Evolutionary conservation across 23 tunicate species (phyloP), one percentile per base, ranked within the genome.

Genomic region (Clavelina lepadiformis): DNA sequence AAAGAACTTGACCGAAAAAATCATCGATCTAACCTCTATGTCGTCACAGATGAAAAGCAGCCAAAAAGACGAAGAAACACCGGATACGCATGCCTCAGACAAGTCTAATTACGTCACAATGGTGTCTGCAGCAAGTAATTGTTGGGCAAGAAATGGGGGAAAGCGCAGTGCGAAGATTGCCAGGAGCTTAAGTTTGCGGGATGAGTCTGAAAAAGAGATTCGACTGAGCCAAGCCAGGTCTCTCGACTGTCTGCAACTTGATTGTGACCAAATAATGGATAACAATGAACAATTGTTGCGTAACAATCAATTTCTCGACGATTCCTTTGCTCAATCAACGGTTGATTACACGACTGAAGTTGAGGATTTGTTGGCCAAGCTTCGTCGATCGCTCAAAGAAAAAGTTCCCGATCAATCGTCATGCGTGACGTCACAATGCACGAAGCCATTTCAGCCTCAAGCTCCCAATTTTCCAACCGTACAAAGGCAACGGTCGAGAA

Each of bases 51-150:
- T 11, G 11, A 41, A 8, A 11, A 8, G 11, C 15, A 8, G 49
- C 15, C 49, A 11, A 8, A 11, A 11, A 41, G 15, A 41, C 13
- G 13, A 41, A 41, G 15, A 11, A 11, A 41, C 49, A 11, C 29
- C 72, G 3, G 47, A 7, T 35, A 26, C 28, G 3, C n/a, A 23
- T 31, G 11, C 7, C 7, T 26, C 75, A 59, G 31, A 20, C 3
- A 75, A 78, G 24, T 67, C 75, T 3, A 63, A 78, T 23, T 78
- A 78, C 54, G 84, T 78, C 61, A 78, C 57, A n/a, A n/a, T n/a
- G n/a, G n/a, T n/a, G n/a, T n/a, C n/a, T n/a, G n/a, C n/a, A n/a
- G n/a, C n/a, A n/a, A n/a, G n/a, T n/a, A n/a, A n/a, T n/a, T n/a
- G n/a, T n/a, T n/a, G n/a, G n/a, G n/a, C n/a, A n/a, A n/a, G n/a